Conservation (phyloP, 2,113 vertebrate genomes). For the Pterocles burchelli region DNA sequence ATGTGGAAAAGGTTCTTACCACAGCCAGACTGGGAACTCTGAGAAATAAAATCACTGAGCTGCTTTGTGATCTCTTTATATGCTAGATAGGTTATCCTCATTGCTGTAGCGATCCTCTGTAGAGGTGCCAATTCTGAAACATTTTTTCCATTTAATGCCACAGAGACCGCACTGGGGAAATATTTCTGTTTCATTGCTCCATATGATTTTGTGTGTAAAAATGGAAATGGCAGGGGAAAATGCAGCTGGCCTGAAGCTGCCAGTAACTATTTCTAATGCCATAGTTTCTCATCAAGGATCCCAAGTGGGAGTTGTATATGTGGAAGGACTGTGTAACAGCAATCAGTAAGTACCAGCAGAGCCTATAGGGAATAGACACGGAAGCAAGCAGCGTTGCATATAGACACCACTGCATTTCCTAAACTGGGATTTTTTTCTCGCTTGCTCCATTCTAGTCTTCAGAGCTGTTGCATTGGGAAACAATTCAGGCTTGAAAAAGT, state of each 20-base stretch:
- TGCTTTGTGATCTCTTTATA: background rate
- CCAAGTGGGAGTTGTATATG: background rate
- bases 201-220: conserved; percentile 14
- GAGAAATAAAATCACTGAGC: background rate
- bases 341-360: background rate
- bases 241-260: conserved; percentile 13
- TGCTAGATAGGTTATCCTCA: background rate
- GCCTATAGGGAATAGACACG: background rate
- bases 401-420: background rate
- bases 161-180: background rate
- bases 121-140: conserved; percentile 14
- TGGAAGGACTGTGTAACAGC: background rate
- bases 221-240: conserved; percentile 1
- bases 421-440: background rate
- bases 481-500: background rate
- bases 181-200: background rate
- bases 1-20: background rate
- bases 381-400: background rate
- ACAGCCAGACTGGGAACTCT: background rate
- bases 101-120: background rate
- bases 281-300: conserved; percentile 5
- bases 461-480: background rate
- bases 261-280: conserved; percentile 24
- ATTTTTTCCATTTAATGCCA: conserved; percentile 37
- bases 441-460: background rate